Percentiles rank a stretch among this genome's conserved stretches.
Conservation (phyloP, 2,888 invertebrate genomes). For the Sicus ferrugineus region DNA sequence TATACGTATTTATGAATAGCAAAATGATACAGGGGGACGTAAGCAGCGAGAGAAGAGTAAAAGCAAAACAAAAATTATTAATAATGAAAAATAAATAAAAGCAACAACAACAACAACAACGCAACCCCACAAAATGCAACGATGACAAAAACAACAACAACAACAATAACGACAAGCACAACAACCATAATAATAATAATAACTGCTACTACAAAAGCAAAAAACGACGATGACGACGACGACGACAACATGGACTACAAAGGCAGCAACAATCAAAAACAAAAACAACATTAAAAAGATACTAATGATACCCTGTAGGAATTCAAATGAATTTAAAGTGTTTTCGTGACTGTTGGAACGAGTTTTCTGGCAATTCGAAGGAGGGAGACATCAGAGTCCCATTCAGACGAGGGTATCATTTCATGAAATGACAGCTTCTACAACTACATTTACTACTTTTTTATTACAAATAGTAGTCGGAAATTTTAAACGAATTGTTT, state of each 20-base stretch:
- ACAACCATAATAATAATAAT: background rate
- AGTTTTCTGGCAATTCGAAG: too few relatives aligned
- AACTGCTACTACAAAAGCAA: background rate
- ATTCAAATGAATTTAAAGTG: too few relatives aligned
- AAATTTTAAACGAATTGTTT: too few relatives aligned
- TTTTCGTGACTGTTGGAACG: too few relatives aligned
- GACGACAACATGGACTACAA: too few relatives aligned
- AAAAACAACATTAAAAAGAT: too few relatives aligned
- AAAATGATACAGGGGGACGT: constrained; percentile 6
- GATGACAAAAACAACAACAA: constrained; percentile 19
- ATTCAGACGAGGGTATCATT: too few relatives aligned
- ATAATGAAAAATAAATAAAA: constrained; percentile 32
- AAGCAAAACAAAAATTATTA: constrained; percentile 31
- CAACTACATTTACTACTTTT: too few relatives aligned
- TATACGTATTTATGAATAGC: constrained; percentile 29
- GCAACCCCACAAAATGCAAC: constrained; percentile 12
- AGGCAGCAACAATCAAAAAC: background rate
- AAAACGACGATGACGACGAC: constrained; percentile 13
- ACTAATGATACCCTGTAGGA: too few relatives aligned
- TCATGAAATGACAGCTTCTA: too few relatives aligned
- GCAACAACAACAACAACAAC: constrained; percentile 7
- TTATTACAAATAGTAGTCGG: too few relatives aligned
- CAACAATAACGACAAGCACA: background rate
- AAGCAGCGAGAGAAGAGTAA: constrained; percentile 7
- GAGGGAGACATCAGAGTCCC: too few relatives aligned